phyloP scores from a whole-genome alignment of 2,797 vertebrate species.

The Hybognathus amarus region DNA sequence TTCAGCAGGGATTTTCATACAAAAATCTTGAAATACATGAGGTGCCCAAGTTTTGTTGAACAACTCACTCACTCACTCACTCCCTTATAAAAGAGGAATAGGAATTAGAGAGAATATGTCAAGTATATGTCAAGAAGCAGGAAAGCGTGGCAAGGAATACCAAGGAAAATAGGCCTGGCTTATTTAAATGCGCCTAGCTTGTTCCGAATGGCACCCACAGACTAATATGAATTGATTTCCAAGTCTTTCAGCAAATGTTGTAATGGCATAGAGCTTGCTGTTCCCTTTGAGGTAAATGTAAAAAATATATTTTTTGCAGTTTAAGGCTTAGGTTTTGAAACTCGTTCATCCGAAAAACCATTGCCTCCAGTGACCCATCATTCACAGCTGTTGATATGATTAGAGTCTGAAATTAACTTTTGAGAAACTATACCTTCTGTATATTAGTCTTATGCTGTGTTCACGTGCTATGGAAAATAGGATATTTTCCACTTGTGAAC shows the following conservation, averaged over 20 bases:
- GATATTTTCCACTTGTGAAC: no score
- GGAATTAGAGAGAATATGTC: constrained; percentile 18
- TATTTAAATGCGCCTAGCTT: constrained; percentile 39
- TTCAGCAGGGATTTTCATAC: constrained; percentile 30
- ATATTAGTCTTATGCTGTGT: not conserved
- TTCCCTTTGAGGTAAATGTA: constrained; percentile 30
- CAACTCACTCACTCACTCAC: constrained; percentile 31
- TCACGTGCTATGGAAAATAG: no score
- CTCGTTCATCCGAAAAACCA: not conserved
- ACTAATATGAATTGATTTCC: constrained; percentile 48
- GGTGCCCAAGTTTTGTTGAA: constrained; percentile 32
- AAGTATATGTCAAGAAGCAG: constrained; percentile 26
- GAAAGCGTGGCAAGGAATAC: constrained; percentile 29
- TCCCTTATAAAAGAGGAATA: constrained; percentile 28
- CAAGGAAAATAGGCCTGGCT: constrained; percentile 28
- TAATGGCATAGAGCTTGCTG: constrained; percentile 22
- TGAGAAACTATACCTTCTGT: constrained; percentile 1
- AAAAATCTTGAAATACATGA: constrained; percentile 6
- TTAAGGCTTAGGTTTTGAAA: constrained; percentile 8
- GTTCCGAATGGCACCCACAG: constrained; percentile 30
- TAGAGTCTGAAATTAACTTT: not conserved
- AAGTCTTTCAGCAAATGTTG: constrained; percentile 11
- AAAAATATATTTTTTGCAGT: constrained; percentile 1
- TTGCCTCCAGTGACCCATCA: constrained; percentile 2
- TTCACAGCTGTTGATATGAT: not conserved